Conservation (phyloP, 2,113 vertebrate genomes). For the Willisornis vidua region DNA sequence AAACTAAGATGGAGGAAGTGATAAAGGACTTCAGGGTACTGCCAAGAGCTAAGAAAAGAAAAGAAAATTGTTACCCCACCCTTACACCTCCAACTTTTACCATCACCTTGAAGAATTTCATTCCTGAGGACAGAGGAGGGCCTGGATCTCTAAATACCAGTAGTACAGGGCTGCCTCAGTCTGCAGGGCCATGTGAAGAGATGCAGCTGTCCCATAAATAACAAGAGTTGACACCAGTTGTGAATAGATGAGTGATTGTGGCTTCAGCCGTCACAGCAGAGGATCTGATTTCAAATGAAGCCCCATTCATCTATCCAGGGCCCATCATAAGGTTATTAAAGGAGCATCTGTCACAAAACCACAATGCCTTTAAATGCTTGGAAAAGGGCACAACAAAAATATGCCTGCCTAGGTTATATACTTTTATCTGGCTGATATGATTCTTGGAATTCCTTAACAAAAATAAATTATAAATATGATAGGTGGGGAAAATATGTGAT, state of each 20-base stretch:
- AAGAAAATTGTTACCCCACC: neutral
- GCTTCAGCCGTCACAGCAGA: neutral
- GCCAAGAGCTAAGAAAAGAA: neutral
- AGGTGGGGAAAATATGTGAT: fast-evolving
- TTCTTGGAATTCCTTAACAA: neutral
- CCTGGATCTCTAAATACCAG: neutral
- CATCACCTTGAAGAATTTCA: neutral
- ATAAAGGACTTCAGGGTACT: neutral
- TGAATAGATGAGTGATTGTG: constrained; percentile 39
- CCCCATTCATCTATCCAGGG: constrained; percentile 1
- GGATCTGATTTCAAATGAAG: constrained; percentile 20
- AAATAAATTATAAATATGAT: neutral
- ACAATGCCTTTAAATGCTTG: neutral
- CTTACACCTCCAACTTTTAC: neutral
- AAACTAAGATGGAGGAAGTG: neutral
- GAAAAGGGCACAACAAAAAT: neutral
- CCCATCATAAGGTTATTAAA: constrained; percentile 15
- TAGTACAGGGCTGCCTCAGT: neutral
- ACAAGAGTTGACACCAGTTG: constrained; percentile 20
- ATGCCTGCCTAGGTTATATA: neutral
- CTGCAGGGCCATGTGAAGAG: neutral
- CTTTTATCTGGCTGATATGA: neutral
- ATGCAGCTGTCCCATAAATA: constrained; percentile 29
- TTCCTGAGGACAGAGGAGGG: neutral
- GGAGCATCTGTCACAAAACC: constrained; percentile 33